Evolutionary conservation across 1,140 invertebrate genomes (phyloP).

Genomic region (Anagrus nilaparvatae): DNA sequence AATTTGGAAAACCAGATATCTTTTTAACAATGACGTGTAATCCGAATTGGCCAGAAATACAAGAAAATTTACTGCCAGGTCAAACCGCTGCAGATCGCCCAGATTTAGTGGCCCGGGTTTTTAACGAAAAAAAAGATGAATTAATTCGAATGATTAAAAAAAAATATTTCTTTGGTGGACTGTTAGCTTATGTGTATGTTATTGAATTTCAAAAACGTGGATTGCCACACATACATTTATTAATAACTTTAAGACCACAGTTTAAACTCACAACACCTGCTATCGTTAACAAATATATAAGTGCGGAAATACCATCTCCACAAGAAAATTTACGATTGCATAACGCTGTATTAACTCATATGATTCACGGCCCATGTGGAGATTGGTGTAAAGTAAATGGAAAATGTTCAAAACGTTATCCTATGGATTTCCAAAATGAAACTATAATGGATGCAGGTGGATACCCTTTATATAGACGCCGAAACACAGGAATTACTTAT

Average conservation of each 20-base stretch:
- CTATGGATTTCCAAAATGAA: constrained; percentile 11
- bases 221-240: constrained; percentile 27
- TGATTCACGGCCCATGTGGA: constrained; percentile 18
- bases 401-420: constrained; percentile 16
- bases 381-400: constrained; percentile 12
- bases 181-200: not conserved
- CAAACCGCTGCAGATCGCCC: constrained; percentile 28
- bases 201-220: constrained; percentile 22
- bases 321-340: constrained; percentile 27
- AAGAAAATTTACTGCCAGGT: constrained; percentile 23
- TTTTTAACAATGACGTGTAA: constrained; percentile 37
- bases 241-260: not conserved
- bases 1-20: constrained; percentile 32
- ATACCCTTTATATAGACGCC: constrained; percentile 11
- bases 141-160: not conserved
- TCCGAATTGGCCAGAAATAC: constrained; percentile 37
- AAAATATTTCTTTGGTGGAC: not conserved
- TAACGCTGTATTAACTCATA: constrained; percentile 21
- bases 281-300: constrained; percentile 13
- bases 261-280: not conserved
- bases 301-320: constrained; percentile 42
- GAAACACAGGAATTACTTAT: constrained; percentile 2
- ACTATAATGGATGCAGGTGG: constrained; percentile 16
- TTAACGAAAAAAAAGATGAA: not conserved
- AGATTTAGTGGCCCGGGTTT: constrained; percentile 15